Evolutionary conservation across 2,888 invertebrate species (phyloP), one percentile per base, ranked within the genome.

Genomic region (Mythimna ferrago): DNA sequence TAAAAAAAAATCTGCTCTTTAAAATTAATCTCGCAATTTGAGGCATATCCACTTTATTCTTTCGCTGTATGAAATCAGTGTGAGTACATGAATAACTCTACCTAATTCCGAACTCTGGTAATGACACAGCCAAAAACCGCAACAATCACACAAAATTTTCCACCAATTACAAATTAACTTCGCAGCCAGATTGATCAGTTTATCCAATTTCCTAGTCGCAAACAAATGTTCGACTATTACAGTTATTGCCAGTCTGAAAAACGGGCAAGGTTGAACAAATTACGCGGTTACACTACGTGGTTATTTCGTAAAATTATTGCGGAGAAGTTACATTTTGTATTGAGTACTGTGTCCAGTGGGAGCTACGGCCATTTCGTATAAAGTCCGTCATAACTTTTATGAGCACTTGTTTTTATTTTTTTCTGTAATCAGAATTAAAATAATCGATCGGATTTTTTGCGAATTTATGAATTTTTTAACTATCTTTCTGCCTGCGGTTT

Each of bases 221-320:
- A 73, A 84, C 75, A 76, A 82, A 66, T 72, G 48, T 64, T 64
- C 14, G 63, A 32, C 71, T 48, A 44, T 73, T 66, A 73, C 53
- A 9, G 53, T 66, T 84, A 83, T 80, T 81, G 76, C 51, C 73
- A 77, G 78, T 75, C 82, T 86, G 86, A 85, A 87, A 87, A 85
- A 84, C 68, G 57, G 64, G 51, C 87, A 88, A 90, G 90, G 88
- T 89, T 86, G 80, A 76, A 83, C 51, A 62, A 88, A 88, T 89
- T 85, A 85, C 58, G 65, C 63, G 69, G 78, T 83, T 84, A 81
- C 82, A 68, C 71, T 69, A 76, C 71, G 79, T 76, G 70, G 63
- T 57, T 69, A 56, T 88, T 86, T 86, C 89, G 85, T 67, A 86
- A 88, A 87, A 75, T 69, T 74, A 80, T 88, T 84, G 84, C 85